phyloP scores from a whole-genome alignment of 2,113 vertebrate species.

The Agapornis roseicollis region DNA sequence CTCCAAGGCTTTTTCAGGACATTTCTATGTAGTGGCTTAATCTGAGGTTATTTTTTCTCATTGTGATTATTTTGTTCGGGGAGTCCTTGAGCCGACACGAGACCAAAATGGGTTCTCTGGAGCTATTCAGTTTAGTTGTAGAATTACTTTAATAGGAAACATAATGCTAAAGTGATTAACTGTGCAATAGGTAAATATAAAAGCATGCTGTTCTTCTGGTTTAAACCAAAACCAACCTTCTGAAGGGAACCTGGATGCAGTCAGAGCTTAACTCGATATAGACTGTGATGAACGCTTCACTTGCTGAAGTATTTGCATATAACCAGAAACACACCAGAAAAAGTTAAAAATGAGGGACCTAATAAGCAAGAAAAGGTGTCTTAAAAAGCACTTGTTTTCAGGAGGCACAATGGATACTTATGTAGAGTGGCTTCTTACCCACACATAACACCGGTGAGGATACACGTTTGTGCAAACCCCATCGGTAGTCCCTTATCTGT shows the following conservation, averaged over 20 bases:
- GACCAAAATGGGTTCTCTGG: constrained; percentile 38
- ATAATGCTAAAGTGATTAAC: background rate
- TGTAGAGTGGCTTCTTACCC: background rate
- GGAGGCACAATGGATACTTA: background rate
- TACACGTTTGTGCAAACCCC: background rate
- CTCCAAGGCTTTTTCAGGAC: background rate
- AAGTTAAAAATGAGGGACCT: background rate
- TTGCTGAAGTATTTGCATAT: background rate
- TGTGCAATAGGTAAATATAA: constrained; percentile 33
- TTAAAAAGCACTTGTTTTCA: background rate
- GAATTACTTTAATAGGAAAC: constrained; percentile 20
- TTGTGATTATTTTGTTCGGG: background rate
- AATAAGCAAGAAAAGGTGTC: background rate
- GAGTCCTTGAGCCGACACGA: background rate
- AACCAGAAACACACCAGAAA: background rate
- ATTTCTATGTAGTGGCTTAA: constrained; percentile 3
- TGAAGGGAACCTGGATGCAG: background rate
- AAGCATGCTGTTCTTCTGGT: background rate
- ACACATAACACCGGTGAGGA: background rate
- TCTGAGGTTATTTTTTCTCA: background rate
- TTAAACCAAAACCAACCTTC: background rate
- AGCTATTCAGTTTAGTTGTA: constrained; percentile 20
- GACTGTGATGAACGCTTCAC: background rate
- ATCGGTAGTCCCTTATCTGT: background rate
- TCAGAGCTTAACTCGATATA: background rate